Evolutionary conservation across 2,888 invertebrate species (phyloP).

Genomic region (Orthosia incerta): DNA sequence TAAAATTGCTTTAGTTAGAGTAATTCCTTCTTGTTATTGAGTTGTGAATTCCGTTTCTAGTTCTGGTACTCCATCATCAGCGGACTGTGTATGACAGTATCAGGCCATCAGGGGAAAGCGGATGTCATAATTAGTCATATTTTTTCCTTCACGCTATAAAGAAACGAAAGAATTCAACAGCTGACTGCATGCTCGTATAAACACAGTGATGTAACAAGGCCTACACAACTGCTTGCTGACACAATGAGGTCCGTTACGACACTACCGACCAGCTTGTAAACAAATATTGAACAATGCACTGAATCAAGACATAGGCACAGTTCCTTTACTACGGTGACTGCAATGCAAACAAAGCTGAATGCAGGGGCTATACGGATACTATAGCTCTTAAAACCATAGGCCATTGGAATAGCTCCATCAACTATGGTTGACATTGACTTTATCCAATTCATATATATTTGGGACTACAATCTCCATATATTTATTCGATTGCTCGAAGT

Average conservation of each 20-base stretch:
- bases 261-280: constrained; percentile 56
- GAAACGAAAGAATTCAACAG: constrained; percentile 61
- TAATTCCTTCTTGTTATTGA: constrained; percentile 17
- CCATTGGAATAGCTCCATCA: background rate
- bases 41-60: constrained; percentile 46
- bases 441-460: constrained; percentile 20
- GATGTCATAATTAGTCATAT: constrained; percentile 59
- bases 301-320: constrained; percentile 37
- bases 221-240: constrained; percentile 56
- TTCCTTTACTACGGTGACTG: constrained; percentile 21
- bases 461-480: constrained; percentile 19
- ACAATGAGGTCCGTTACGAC: constrained; percentile 66
- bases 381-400: background rate
- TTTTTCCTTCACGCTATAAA: constrained; percentile 36
- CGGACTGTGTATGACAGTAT: constrained; percentile 50
- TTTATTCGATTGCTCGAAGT: constrained; percentile 36
- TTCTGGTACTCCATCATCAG: constrained; percentile 46
- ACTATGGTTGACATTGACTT: background rate
- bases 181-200: constrained; percentile 59
- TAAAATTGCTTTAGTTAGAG: constrained; percentile 34
- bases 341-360: constrained; percentile 21
- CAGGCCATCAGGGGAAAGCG: constrained; percentile 50
- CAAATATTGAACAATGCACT: constrained; percentile 61
- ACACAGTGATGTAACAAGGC: constrained; percentile 56
- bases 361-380: background rate